A percentile compares a stretch with the other conserved stretches of the same genome.
These are phyloP conservation scores for Agonopterix arenella DNA, from an alignment of 2,888 invertebrate genomes.

Conservation along the genomic window DNA sequence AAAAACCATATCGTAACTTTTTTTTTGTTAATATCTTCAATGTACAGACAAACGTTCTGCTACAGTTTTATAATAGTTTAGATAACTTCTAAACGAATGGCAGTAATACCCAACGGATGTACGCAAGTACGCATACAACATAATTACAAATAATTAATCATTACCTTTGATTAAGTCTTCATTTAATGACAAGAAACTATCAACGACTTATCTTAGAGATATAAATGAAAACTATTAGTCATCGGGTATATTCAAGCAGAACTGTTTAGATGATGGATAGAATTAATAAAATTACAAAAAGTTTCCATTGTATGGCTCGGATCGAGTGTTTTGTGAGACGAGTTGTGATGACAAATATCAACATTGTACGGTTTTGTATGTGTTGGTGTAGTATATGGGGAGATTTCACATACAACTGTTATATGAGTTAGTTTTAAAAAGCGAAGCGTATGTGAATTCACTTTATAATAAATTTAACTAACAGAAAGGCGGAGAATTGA, in stretches of 20 bases:
- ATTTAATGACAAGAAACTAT: too few species aligned
- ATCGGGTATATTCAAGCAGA: background rate
- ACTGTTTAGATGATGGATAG: slow-evolving; percentile 1
- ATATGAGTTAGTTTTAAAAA: too few species aligned
- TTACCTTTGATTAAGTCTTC: background rate
- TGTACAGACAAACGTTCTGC: too few species aligned
- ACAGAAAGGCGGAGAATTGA: too few species aligned
- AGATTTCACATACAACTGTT: slow-evolving; percentile 11
- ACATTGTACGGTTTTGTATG: slow-evolving; percentile 2
- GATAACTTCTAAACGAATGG: too few species aligned
- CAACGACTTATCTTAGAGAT: background rate
- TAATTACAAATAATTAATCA: background rate
- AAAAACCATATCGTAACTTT: too few species aligned
- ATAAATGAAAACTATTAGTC: background rate
- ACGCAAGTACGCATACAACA: too few species aligned
- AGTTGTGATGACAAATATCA: slow-evolving; percentile 5
- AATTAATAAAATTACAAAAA: slow-evolving; percentile 9
- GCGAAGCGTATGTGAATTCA: too few species aligned
- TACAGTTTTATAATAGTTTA: too few species aligned
- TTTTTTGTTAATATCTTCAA: too few species aligned
- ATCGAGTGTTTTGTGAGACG: slow-evolving; percentile 3
- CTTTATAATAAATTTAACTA: too few species aligned
- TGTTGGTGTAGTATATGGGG: slow-evolving; percentile 17
- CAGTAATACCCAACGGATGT: too few species aligned
- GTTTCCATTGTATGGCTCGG: background rate